A percentile compares a stretch with the other conserved stretches of the same genome.
Evolutionary conservation across 2,113 vertebrate species (phyloP).

Genomic region (Riparia riparia): DNA sequence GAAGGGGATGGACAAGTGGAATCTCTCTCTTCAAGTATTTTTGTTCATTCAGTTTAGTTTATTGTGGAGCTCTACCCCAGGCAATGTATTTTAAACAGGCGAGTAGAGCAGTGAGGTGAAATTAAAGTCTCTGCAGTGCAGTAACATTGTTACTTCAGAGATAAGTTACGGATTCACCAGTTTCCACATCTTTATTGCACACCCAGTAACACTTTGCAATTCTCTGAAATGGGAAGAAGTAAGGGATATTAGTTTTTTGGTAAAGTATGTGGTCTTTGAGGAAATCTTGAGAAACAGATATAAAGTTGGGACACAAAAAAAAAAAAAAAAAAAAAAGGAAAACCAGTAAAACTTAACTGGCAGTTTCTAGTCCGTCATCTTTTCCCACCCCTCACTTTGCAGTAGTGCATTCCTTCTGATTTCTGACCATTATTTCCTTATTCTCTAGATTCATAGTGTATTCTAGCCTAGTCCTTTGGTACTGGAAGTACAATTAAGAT

Average conservation of each 20-base stretch:
- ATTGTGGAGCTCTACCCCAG: neutral
- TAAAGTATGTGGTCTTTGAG: neutral
- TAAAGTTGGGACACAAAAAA: neutral
- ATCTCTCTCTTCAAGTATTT: neutral
- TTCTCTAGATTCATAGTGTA: neutral
- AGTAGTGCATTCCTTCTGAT: neutral
- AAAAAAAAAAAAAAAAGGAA: neutral
- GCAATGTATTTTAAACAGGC: neutral
- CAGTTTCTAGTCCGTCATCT: neutral
- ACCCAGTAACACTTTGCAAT: neutral
- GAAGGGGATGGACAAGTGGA: neutral
- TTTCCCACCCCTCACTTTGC: neutral
- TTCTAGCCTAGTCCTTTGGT: neutral
- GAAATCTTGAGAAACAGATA: neutral
- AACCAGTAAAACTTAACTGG: neutral
- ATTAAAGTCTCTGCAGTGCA: neutral
- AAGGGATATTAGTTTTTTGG: neutral
- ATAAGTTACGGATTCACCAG: neutral
- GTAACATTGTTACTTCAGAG: neutral
- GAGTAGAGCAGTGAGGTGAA: neutral
- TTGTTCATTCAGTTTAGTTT: neutral
- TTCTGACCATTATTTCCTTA: neutral
- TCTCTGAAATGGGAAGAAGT: neutral
- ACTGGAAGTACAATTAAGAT: neutral
- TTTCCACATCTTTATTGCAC: neutral